Percentiles rank a stretch among this genome's conserved stretches.
These are phyloP conservation scores for Epinephelus cyanopodus DNA, from an alignment of 2,113 vertebrate genomes.

Conservation along the genomic window DNA sequence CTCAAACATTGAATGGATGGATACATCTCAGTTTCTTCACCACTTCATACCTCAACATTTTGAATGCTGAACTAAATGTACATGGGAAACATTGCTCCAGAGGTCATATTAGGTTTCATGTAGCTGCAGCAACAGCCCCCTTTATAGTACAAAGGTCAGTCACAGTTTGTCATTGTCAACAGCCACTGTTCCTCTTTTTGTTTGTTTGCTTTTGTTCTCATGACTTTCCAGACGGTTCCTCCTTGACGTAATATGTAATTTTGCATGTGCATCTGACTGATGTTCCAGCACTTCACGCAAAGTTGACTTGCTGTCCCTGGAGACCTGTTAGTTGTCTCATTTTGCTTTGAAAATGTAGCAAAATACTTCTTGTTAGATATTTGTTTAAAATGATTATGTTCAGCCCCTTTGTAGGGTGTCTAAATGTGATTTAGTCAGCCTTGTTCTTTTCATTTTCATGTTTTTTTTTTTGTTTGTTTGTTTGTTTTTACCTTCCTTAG, in stretches of 20 bases:
- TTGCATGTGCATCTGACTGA: neutral
- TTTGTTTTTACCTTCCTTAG: too few species aligned
- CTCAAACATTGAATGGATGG: too few species aligned
- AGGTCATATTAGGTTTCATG: neutral
- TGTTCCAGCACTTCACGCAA: neutral
- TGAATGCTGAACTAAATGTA: neutral
- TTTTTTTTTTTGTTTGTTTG: neutral
- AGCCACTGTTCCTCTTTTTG: conserved; percentile 65
- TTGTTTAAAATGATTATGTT: neutral
- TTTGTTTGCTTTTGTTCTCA: conserved; percentile 25
- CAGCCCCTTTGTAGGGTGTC: too few species aligned
- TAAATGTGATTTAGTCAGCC: neutral
- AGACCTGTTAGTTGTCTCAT: neutral
- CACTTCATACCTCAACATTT: neutral
- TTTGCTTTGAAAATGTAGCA: neutral
- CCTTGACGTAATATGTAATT: conserved; percentile 21
- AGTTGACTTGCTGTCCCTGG: neutral
- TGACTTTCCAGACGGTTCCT: conserved; percentile 21
- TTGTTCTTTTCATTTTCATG: neutral
- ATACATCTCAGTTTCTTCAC: neutral
- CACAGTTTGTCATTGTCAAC: conserved; percentile 22
- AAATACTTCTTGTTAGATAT: neutral
- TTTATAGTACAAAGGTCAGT: neutral
- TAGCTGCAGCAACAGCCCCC: neutral
- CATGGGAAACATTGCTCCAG: neutral